Evolutionary conservation across 2,797 vertebrate species (phyloP).

Genomic region (Trachops cirrhosus): DNA sequence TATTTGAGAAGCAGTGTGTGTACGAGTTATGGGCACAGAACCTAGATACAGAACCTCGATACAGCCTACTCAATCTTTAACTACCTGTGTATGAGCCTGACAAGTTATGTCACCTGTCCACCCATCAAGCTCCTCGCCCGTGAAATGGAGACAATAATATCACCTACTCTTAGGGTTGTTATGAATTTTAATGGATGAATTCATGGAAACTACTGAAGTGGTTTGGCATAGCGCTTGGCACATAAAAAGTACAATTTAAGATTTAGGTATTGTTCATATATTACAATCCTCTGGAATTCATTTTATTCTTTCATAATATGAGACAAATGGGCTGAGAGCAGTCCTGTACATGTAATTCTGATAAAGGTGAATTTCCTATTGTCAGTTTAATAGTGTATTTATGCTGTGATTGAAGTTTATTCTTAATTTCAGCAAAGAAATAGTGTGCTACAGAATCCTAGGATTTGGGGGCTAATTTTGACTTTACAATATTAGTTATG

Average conservation of each 20-base stretch:
- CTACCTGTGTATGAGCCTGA: background rate
- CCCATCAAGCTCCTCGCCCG: background rate
- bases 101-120: background rate
- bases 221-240: background rate
- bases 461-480: background rate
- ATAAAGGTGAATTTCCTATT: background rate
- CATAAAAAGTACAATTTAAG: background rate
- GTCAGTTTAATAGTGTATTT: background rate
- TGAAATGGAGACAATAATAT: background rate
- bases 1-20: background rate
- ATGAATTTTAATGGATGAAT: background rate
- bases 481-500: background rate
- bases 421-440: background rate
- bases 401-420: background rate
- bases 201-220: background rate
- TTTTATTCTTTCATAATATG: background rate
- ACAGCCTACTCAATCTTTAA: background rate
- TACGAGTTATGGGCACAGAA: background rate
- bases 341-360: background rate
- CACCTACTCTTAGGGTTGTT: background rate
- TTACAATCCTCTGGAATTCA: background rate
- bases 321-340: background rate
- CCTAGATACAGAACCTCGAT: background rate
- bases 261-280: background rate
- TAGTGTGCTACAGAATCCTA: background rate